Evolutionary conservation across 2,888 invertebrate genomes (phyloP).

Genomic region (Megamerina dolium): DNA sequence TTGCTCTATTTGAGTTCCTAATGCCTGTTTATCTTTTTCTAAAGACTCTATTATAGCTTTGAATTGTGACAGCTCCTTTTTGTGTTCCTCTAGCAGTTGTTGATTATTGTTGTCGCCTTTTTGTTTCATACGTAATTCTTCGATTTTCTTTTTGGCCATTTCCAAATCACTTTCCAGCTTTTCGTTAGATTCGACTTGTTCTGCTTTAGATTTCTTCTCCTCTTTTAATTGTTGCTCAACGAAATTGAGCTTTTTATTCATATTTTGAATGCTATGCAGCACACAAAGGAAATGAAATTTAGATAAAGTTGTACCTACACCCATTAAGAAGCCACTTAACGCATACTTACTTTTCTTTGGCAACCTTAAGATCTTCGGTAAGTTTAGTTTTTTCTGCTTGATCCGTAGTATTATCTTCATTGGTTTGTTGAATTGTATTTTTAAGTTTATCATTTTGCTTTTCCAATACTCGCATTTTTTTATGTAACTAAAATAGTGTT

Average conservation of each 20-base stretch:
- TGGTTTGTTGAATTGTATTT: constrained; percentile 10
- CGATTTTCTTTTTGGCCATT: constrained; percentile 11
- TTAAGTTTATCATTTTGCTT: constrained; percentile 18
- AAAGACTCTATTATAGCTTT: constrained; percentile 8
- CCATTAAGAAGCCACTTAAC: too few relatives aligned
- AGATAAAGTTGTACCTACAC: too few relatives aligned
- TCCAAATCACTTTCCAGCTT: constrained; percentile 19
- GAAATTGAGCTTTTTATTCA: constrained; percentile 17
- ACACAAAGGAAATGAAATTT: neutral
- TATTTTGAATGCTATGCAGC: constrained; percentile 9
- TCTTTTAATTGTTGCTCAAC: constrained; percentile 15
- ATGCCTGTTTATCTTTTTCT: constrained; percentile 11
- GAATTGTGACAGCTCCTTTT: constrained; percentile 16
- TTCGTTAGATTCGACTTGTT: constrained; percentile 13
- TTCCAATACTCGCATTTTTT: constrained; percentile 15
- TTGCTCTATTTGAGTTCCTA: constrained; percentile 10
- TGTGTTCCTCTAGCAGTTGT: constrained; percentile 6
- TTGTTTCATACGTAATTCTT: constrained; percentile 11
- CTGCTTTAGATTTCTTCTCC: constrained; percentile 16
- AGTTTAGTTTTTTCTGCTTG: constrained; percentile 13
- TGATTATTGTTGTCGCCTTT: neutral
- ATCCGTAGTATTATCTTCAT: constrained; percentile 13
- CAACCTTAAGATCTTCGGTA: constrained; percentile 14
- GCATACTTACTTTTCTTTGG: constrained; percentile 20
- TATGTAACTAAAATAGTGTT: constrained; percentile 13